These are phyloP conservation scores for Neoarius graeffei DNA, from an alignment of 2,113 vertebrate species.

Conservation along the genomic window DNA sequence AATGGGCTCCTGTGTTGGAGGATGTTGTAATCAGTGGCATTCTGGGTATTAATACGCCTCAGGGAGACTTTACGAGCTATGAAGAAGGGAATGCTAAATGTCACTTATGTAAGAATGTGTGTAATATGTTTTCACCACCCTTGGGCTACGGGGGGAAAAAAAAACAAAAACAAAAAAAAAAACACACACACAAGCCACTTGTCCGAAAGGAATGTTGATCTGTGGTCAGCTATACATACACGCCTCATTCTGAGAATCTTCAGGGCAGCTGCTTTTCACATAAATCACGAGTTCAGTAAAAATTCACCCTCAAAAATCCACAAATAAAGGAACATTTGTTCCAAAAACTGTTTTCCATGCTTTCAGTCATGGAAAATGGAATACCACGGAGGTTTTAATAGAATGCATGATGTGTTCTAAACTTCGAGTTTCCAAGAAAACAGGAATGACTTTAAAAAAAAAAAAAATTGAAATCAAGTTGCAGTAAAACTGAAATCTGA, in stretches of 20 bases:
- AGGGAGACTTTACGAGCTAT: no score
- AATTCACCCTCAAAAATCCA: neutral
- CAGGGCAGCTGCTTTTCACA: conserved; percentile 15
- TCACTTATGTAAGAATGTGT: conserved; percentile 52
- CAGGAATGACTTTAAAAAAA: neutral
- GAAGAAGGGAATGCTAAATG: conserved; percentile 30
- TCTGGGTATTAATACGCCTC: neutral
- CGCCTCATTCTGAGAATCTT: neutral
- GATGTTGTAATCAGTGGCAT: conserved; percentile 6
- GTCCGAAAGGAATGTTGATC: conserved; percentile 34
- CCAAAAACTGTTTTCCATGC: neutral
- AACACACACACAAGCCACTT: conserved; percentile 37
- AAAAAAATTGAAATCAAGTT: neutral
- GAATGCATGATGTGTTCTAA: neutral
- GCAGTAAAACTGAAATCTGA: neutral
- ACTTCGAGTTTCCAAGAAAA: neutral
- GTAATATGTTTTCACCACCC: conserved; percentile 30
- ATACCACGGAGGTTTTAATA: neutral
- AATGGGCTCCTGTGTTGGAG: conserved; percentile 5
- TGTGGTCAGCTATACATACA: conserved; percentile 30
- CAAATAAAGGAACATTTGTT: neutral
- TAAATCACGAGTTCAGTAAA: neutral
- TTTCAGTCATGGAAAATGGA: neutral
- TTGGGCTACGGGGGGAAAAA: conserved; percentile 21
- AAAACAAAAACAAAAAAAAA: conserved; percentile 24